These are phyloP conservation scores for Sinotaia quadrata DNA, from an alignment of 2,888 invertebrate species.

Conservation along the genomic window DNA sequence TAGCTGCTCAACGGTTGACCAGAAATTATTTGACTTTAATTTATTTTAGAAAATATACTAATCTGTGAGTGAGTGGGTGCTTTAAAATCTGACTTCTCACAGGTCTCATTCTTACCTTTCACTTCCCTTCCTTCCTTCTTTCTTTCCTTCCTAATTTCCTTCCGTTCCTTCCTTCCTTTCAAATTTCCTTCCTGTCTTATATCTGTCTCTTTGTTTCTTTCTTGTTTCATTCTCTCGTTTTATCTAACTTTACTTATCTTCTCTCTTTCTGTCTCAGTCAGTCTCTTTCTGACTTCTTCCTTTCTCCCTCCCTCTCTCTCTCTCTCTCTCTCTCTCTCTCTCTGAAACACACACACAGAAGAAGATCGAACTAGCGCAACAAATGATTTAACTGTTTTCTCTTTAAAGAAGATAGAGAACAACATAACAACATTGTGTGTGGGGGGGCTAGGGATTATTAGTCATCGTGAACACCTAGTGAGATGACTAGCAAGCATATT, in stretches of 20 bases:
- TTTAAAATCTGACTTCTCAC: too few relatives aligned
- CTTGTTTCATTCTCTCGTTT: too few relatives aligned
- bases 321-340: slow-evolving; percentile 9
- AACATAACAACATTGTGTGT: too few relatives aligned
- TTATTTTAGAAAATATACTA: too few relatives aligned
- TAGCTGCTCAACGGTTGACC: too few relatives aligned
- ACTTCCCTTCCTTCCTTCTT: not conserved
- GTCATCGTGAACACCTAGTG: too few relatives aligned
- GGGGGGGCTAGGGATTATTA: too few relatives aligned
- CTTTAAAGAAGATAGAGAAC: too few relatives aligned
- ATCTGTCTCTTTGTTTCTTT: not conserved
- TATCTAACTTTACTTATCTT: not conserved
- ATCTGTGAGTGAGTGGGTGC: too few relatives aligned
- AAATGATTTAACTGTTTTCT: too few relatives aligned
- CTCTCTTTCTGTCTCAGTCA: not conserved
- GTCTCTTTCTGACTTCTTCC: not conserved
- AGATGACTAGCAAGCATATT: too few relatives aligned
- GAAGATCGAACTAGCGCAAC: not conserved
- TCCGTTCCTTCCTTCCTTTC: not conserved
- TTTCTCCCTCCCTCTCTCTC: not conserved
- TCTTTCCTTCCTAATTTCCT: not conserved
- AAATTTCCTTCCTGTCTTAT: not conserved
- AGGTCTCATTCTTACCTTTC: not conserved
- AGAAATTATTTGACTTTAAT: too few relatives aligned
- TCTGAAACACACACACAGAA: not conserved